Conservation (phyloP, 2,888 invertebrate genomes). For the Stictocephala bisonia region DNA sequence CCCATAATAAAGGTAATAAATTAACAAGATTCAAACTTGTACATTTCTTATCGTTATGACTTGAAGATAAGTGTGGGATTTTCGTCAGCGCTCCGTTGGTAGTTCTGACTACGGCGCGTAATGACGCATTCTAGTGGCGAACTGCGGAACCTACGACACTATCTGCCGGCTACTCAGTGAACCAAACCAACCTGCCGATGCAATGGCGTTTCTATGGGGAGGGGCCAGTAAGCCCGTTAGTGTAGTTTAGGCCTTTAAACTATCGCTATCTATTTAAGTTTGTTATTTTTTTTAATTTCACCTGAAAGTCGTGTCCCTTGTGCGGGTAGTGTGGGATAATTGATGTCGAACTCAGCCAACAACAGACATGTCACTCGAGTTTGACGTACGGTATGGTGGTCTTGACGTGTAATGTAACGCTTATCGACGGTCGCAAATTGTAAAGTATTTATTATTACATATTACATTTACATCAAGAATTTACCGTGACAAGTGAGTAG, state of each 20-base stretch:
- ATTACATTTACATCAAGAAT: not conserved
- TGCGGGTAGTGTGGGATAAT: not conserved
- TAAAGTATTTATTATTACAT: not conserved
- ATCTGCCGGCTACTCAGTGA: constrained; percentile 37
- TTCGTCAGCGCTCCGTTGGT: constrained; percentile 22
- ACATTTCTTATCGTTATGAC: too few relatives aligned
- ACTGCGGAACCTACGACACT: constrained; percentile 3
- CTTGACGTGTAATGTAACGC: constrained; percentile 39
- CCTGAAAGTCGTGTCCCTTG: constrained; percentile 1
- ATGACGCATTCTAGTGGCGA: constrained; percentile 39
- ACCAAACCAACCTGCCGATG: constrained; percentile 10
- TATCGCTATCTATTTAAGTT: constrained; percentile 12
- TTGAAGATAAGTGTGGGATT: constrained; percentile 23
- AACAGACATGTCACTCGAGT: constrained; percentile 39
- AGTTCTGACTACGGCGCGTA: not conserved
- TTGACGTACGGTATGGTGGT: constrained; percentile 41
- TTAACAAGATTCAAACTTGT: too few relatives aligned
- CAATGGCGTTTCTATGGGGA: constrained; percentile 46
- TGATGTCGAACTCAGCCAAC: not conserved
- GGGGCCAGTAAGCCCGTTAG: constrained; percentile 42
- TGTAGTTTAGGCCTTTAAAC: constrained; percentile 41
- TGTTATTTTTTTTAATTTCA: constrained; percentile 12
- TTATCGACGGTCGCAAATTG: not conserved
- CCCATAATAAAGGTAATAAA: not conserved
- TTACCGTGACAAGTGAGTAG: not conserved